Evolutionary conservation across 2,888 invertebrate genomes (phyloP), one percentile per base, ranked within the genome.

Genomic region (Macrosiphum euphorbiae): DNA sequence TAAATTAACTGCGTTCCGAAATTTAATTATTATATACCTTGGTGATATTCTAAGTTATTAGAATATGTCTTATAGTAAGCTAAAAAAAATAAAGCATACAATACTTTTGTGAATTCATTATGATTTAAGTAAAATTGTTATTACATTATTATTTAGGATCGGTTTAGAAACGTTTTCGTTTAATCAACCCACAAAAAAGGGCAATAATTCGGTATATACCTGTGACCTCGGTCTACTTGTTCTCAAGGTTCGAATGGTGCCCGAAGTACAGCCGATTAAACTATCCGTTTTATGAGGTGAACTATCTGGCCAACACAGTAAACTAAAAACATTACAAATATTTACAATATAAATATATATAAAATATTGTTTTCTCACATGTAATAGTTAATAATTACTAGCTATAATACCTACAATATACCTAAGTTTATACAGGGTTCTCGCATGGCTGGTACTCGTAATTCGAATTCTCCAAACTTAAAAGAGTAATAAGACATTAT

Each of bases 281-380:
- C 97, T 98, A 8, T 95, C 95, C 11, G 95, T 96, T 0, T 96
- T 98, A 94, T 98, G 98, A 95, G 98, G 98, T 0, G 97, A 98
- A 95, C 47, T 10, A 47, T 47, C 47, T 47, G 47, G 47, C 98
- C 97, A 98, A 95, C 97, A 98, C 95, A 95, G 96, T 96, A 95
- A 95, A 95, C 91, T 26, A 26, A 44, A 44, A 26, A 10, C 1
- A 11, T 44, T 85, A 10, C n/a, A 78, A 10, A 26, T 44, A 11
- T 24, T 85, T 26, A 44, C 85, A 52, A 52, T 47, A 11, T 16
- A 52, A 2, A 13, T 50, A 50, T 13, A 13, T 50, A 52, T 52
- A n/a, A n/a, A n/a, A n/a, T n/a, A n/a, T n/a, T n/a, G n/a, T n/a
- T n/a, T n/a, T n/a, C n/a, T n/a, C n/a, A n/a, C n/a, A n/a, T n/a